Evolutionary conservation across 1,140 invertebrate species (phyloP).

Genomic region (Spodoptera frugiperda): DNA sequence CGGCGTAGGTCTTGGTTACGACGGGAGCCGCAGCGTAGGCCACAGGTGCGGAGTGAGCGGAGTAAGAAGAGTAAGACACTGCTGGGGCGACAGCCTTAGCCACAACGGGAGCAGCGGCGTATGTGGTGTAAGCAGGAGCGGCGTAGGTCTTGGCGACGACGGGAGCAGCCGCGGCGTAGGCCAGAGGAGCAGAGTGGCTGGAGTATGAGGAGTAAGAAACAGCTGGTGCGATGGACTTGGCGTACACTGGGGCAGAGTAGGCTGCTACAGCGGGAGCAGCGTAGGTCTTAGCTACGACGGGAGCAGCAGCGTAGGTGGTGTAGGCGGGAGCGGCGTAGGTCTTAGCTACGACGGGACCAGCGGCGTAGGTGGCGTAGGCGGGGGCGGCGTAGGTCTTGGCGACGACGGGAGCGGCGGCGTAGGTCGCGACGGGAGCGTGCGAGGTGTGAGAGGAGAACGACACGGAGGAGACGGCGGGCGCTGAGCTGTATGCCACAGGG

Average conservation of each 20-base stretch:
- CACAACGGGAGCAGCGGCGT: conserved; percentile 51
- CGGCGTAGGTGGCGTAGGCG: conserved; percentile 47
- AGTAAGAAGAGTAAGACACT: conserved; percentile 46
- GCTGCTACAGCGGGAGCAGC: conserved; percentile 47
- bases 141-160: conserved; percentile 60
- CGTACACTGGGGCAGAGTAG: conserved; percentile 19
- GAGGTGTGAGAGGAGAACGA: conserved; percentile 56
- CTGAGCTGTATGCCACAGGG: conserved; percentile 57
- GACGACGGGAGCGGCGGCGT: conserved; percentile 45
- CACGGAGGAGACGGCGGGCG: conserved; percentile 48
- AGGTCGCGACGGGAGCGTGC: conserved; percentile 54
- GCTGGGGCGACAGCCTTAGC: conserved; percentile 50
- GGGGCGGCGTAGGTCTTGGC: conserved; percentile 52
- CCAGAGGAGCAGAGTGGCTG: conserved; percentile 58
- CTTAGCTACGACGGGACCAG: conserved; percentile 44
- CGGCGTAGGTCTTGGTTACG: conserved; percentile 61
- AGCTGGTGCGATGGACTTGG: conserved; percentile 41
- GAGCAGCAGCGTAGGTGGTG: conserved; percentile 35
- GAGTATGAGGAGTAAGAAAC: conserved; percentile 25
- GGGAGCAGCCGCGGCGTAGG: conserved; percentile 52
- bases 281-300: conserved; percentile 10
- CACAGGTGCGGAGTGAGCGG: conserved; percentile 45
- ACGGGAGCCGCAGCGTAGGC: conserved; percentile 56
- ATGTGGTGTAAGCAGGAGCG: conserved; percentile 46
- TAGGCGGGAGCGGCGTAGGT: conserved; percentile 50